Percentiles rank a stretch among this genome's conserved stretches.
phyloP scores from a whole-genome alignment of 2,888 invertebrate species.

The Phytoseiulus persimilis region DNA sequence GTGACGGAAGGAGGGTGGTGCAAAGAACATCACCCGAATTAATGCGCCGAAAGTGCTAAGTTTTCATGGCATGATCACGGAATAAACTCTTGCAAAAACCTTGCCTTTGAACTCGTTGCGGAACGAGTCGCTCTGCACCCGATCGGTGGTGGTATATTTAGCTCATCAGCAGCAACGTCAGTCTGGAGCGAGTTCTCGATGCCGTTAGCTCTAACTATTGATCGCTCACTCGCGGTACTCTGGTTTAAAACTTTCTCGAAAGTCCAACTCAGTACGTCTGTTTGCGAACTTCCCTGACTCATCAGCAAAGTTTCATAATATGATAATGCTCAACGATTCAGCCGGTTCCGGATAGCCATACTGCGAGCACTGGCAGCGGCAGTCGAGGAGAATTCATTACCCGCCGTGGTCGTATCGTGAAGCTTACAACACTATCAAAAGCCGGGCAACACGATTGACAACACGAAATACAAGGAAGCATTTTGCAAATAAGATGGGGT shows the following conservation, averaged over 20 bases:
- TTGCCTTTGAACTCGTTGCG: not conserved
- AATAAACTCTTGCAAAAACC: not conserved
- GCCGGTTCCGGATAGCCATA: not conserved
- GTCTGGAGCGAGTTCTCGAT: not conserved
- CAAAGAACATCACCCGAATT: too few species aligned
- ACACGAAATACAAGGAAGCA: too few species aligned
- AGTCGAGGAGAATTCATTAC: not conserved
- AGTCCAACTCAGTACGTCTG: not conserved
- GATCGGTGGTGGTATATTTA: not conserved
- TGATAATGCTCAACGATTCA: not conserved
- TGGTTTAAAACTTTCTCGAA: not conserved
- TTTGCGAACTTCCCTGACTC: not conserved
- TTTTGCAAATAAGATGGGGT: too few species aligned
- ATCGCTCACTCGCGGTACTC: not conserved
- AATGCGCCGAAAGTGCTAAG: too few species aligned
- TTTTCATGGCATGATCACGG: not conserved
- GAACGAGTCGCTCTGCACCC: not conserved
- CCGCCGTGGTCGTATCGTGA: not conserved
- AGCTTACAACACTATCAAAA: not conserved
- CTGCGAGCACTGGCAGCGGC: not conserved
- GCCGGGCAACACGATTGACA: not conserved
- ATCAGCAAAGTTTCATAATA: not conserved
- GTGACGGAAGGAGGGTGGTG: too few species aligned
- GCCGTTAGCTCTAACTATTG: not conserved
- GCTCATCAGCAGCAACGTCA: not conserved